Base-by-base conservation (phyloP, 1,140 invertebrate species). In the Manduca sexta region DNA sequence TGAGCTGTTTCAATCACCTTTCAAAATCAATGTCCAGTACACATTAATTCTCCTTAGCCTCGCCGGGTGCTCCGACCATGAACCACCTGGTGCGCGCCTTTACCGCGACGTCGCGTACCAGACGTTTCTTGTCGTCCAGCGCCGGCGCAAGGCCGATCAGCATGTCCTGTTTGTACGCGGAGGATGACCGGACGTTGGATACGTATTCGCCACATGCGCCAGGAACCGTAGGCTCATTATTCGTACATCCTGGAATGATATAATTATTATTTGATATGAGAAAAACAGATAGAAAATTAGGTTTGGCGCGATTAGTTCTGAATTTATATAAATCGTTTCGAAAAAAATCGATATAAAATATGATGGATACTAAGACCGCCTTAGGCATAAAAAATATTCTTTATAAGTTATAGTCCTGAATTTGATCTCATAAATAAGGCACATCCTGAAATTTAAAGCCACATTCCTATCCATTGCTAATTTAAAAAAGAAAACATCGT, bases 61-160 rank as follows among this genome's bases (percentile, higher is more conserved):
- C 84, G 0, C 83, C 84, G 0, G 90, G 88, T 2, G 90, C 88
- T 45, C 90, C 90, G 17, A 93, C 80, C 4, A 94, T 64, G 67
- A 88, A 94, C 95, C 95, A 97, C 26, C 89, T 80, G 37, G 90
- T 90, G 56, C 94, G 88, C 8, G 94, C 89, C 42, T 87, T 85
- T 0, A 92, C 92, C 7, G 94, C 94, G 45, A 91, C 87, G 69
- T 89, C 90, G 18, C 95, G 88, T 0, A 96, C 94, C 16, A 95
- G 78, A 52, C 95, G 83, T 81, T 97, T 97, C 48, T 88, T 90
- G 70, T 97, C 95, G 68, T 95, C 94, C n/a, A 96, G 78, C 61
- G 88, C 84, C 43, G 82, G 70, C 41, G 85, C 81, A 35, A 94
- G 74, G 34, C 89, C 87, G 29, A 92, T 57, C 1, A 93, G 72